Percentiles rank a stretch among this genome's conserved stretches.
These are phyloP conservation scores for Ursus arctos DNA, from an alignment of 2,113 vertebrate genomes.

Conservation along the genomic window DNA sequence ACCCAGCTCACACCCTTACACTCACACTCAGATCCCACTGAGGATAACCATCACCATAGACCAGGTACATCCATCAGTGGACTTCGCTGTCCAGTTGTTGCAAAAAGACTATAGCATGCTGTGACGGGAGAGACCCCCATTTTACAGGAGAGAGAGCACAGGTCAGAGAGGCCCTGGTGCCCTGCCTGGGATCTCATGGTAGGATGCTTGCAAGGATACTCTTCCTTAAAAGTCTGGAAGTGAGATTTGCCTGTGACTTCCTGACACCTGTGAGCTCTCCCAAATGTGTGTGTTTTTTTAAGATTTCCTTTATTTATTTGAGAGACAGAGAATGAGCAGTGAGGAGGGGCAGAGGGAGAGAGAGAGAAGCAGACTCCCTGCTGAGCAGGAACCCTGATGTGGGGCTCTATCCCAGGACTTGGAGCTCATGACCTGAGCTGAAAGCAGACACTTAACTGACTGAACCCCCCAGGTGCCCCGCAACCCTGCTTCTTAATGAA, in stretches of 20 bases:
- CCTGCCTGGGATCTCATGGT: background rate
- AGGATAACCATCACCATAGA: fast-evolving
- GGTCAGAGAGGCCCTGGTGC: fast-evolving
- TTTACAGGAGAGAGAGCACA: background rate
- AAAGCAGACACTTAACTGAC: too few species aligned
- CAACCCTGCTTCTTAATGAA: background rate
- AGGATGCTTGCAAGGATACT: fast-evolving
- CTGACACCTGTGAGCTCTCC: background rate
- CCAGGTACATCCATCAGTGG: fast-evolving
- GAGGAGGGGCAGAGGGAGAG: too few species aligned
- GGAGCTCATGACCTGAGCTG: too few species aligned
- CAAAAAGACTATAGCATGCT: background rate
- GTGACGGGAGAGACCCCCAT: too few species aligned
- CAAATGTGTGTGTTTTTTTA: too few species aligned
- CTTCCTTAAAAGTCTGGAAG: background rate
- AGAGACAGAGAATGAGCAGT: too few species aligned
- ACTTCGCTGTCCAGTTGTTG: background rate
- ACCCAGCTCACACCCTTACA: background rate
- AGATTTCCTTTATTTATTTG: too few species aligned
- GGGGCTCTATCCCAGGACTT: too few species aligned
- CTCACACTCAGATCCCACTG: background rate
- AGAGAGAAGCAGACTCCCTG: too few species aligned
- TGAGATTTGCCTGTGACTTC: background rate
- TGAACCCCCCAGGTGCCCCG: too few species aligned
- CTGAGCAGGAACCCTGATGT: too few species aligned